Evolutionary conservation across 2,797 vertebrate species (phyloP).

Genomic region (Enteromius thamalakanensis): DNA sequence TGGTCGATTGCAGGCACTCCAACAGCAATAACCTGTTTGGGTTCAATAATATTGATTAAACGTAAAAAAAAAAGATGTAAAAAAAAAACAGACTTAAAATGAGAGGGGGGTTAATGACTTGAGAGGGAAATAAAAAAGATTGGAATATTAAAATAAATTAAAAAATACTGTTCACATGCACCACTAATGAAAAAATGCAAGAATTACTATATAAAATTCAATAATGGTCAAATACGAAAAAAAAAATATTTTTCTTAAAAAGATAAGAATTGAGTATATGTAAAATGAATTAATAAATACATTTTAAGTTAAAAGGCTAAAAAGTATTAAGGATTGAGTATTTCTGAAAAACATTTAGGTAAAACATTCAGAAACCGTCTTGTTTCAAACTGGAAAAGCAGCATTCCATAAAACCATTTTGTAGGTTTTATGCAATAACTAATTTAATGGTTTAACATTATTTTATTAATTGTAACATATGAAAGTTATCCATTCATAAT

Average conservation of each 20-base stretch:
- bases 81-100: background rate
- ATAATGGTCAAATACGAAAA: no score
- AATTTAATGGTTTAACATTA: background rate
- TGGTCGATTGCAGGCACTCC: background rate
- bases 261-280: no score
- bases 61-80: background rate
- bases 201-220: no score
- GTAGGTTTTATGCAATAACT: background rate
- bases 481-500: background rate
- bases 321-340: background rate
- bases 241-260: no score
- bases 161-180: background rate
- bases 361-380: background rate
- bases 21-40: background rate
- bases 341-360: background rate
- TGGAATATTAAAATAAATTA: background rate
- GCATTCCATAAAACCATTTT: background rate
- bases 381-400: background rate
- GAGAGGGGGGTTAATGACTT: no score
- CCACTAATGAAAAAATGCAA: background rate
- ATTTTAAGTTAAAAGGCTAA: background rate
- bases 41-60: background rate
- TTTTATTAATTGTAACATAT: background rate
- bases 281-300: no score
- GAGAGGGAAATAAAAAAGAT: background rate